A percentile compares a stretch with the other conserved stretches of the same genome.
These are phyloP conservation scores for Coilia nasus DNA, from an alignment of 2,797 vertebrate species.

Conservation along the genomic window DNA sequence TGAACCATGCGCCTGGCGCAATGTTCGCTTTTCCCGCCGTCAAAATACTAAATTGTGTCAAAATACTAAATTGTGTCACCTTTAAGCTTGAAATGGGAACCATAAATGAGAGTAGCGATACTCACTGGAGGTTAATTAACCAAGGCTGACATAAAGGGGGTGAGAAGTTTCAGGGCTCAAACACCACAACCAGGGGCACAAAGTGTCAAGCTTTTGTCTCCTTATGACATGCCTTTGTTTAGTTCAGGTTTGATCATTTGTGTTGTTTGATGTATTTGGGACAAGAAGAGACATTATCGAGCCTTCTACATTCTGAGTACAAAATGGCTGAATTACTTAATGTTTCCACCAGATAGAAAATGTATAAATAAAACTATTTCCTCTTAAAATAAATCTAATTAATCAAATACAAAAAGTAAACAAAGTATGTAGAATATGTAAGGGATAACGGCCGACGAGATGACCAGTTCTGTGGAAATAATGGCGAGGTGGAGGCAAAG, in stretches of 20 bases:
- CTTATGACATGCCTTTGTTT: constrained; percentile 54
- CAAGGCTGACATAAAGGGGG: constrained; percentile 40
- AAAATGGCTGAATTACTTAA: not conserved
- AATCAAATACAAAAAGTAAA: no score
- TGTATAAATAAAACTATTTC: not conserved
- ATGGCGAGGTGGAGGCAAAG: no score
- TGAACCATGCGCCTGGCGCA: no score
- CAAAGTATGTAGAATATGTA: no score
- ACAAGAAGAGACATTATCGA: constrained; percentile 43
- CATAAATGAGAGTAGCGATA: constrained; percentile 60
- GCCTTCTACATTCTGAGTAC: constrained; percentile 17
- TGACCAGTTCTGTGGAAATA: no score
- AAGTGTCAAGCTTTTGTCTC: constrained; percentile 45
- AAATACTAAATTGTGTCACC: no score
- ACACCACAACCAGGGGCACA: constrained; percentile 42
- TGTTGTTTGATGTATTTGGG: constrained; percentile 49
- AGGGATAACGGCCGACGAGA: no score
- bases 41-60: no score
- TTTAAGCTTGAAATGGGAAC: constrained; percentile 56
- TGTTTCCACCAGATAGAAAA: not conserved
- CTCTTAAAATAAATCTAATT: not conserved
- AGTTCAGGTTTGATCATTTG: constrained; percentile 49
- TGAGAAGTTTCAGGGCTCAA: constrained; percentile 44
- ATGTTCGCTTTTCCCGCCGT: no score
- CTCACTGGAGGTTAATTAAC: constrained; percentile 65